Evolutionary conservation across 2,113 vertebrate species (phyloP).

Genomic region (Oncorhynchus mykiss): DNA sequence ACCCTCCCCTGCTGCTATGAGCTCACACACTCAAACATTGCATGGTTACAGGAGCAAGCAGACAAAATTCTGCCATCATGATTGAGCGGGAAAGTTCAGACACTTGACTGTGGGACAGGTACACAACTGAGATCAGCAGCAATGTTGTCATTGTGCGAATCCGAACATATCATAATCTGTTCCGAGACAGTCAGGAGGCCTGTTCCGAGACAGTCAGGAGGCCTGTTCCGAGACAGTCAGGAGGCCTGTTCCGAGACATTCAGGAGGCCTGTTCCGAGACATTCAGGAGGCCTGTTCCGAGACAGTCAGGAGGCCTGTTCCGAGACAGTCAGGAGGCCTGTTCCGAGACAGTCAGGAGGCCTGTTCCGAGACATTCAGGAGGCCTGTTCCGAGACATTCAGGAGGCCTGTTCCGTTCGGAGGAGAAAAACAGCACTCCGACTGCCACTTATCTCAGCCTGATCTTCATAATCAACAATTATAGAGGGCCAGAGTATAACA

Average conservation of each 20-base stretch:
- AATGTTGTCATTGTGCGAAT: conserved; percentile 18
- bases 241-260: no score
- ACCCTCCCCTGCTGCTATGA: background rate
- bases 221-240: no score
- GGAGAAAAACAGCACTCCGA: no score
- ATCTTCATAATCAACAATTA: conserved; percentile 7
- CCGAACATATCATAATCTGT: conserved; percentile 23
- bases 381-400: no score
- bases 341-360: no score
- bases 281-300: background rate
- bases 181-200: background rate
- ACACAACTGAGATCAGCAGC: conserved; percentile 21
- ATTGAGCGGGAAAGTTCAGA: conserved; percentile 29
- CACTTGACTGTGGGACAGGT: conserved; percentile 42
- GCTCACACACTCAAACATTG: background rate
- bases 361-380: no score
- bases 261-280: background rate
- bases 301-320: no score
- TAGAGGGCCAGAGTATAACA: conserved; percentile 5
- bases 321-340: no score
- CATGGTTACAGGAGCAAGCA: background rate
- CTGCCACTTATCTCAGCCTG: background rate
- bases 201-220: no score
- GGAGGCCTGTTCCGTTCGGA: no score
- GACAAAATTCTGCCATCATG: background rate